phyloP scores from a whole-genome alignment of 2,113 vertebrate genomes.

The Trinectes maculatus region DNA sequence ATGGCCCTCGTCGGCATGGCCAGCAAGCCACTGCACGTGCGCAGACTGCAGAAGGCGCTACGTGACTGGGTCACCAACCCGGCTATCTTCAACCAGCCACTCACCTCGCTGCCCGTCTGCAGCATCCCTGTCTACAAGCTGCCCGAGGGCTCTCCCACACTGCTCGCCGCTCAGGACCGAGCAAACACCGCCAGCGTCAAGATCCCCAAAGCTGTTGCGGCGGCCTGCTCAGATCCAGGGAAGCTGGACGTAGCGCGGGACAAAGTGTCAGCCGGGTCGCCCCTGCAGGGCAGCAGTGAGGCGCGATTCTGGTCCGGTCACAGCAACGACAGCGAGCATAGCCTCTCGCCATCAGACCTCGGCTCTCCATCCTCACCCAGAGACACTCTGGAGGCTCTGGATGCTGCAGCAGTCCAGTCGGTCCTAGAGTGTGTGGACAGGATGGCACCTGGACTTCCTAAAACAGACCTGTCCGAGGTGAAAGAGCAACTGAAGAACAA shows the following conservation, averaged over 20 bases:
- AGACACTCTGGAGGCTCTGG: slow-evolving; percentile 90
- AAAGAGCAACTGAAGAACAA: slow-evolving; percentile 92
- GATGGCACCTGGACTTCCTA: slow-evolving; percentile 88
- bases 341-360: slow-evolving; percentile 90
- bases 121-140: slow-evolving; percentile 98
- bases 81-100: slow-evolving; percentile 95
- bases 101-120: slow-evolving; percentile 94
- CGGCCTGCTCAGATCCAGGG: slow-evolving; percentile 83
- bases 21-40: slow-evolving; percentile 95
- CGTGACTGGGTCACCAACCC: slow-evolving; percentile 99
- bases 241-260: slow-evolving; percentile 72
- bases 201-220: slow-evolving; percentile 87
- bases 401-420: slow-evolving; percentile 88
- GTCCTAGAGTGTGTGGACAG: slow-evolving; percentile 95
- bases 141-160: slow-evolving; percentile 88
- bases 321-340: slow-evolving; percentile 90
- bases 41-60: slow-evolving; percentile 95
- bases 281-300: slow-evolving; percentile 84
- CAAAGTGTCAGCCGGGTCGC: slow-evolving; percentile 79
- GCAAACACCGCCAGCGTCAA: slow-evolving; percentile 83
- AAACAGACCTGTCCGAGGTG: slow-evolving; percentile 86
- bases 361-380: slow-evolving; percentile 94
- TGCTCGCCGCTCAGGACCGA: slow-evolving; percentile 75
- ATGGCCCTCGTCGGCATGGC: slow-evolving; percentile 99
- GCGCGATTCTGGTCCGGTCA: slow-evolving; percentile 90